These are phyloP conservation scores for Dasysyrphus tricinctus DNA, from an alignment of 2,888 invertebrate genomes.

Conservation along the genomic window DNA sequence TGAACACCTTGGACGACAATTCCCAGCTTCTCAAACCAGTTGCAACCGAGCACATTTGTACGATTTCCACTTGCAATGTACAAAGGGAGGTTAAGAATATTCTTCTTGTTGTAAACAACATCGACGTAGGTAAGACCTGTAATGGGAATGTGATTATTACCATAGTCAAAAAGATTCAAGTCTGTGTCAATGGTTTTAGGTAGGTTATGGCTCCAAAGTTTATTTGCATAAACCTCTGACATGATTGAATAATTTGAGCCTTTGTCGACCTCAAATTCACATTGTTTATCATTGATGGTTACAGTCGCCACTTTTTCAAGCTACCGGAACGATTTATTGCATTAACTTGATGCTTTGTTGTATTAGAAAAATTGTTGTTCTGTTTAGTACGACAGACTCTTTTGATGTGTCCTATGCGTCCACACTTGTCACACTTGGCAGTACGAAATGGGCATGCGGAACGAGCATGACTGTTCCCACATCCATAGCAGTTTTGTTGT, in stretches of 20 bases:
- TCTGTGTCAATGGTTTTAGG: not conserved
- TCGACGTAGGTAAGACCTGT: not conserved
- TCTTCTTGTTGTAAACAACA: not conserved
- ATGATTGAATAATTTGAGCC: not conserved
- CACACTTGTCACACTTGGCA: too few species aligned
- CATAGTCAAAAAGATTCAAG: not conserved
- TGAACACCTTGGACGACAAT: not conserved
- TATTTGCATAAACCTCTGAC: too few species aligned
- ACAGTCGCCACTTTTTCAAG: not conserved
- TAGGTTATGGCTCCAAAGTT: too few species aligned
- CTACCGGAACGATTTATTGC: not conserved
- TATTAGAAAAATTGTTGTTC: not conserved
- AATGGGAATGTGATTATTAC: not conserved
- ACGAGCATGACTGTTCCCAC: not conserved
- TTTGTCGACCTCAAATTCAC: not conserved
- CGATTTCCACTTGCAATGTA: constrained; percentile 5
- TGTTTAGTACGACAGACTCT: too few species aligned
- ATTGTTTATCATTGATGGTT: not conserved
- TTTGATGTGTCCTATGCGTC: too few species aligned
- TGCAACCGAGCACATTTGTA: not conserved
- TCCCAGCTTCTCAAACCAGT: not conserved
- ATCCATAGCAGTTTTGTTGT: not conserved
- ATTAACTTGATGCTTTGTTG: not conserved
- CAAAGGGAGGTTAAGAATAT: not conserved
- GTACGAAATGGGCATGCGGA: not conserved